Evolutionary conservation across 2,888 invertebrate genomes (phyloP).

Genomic region (Pecten maximus): DNA sequence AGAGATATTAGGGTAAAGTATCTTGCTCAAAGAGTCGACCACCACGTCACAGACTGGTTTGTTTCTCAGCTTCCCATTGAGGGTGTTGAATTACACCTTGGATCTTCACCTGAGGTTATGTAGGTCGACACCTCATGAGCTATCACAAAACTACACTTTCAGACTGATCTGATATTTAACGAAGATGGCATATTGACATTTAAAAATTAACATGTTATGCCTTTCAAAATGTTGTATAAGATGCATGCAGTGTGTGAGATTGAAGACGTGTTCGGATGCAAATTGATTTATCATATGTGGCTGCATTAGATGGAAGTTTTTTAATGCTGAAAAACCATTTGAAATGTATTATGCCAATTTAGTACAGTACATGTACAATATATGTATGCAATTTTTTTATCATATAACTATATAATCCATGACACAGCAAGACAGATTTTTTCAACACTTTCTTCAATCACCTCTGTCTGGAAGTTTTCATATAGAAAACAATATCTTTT

Average conservation of each 20-base stretch:
- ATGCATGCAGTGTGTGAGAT: neutral
- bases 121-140: too few relatives aligned
- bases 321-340: neutral
- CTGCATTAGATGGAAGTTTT: neutral
- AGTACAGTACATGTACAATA: neutral
- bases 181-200: too few relatives aligned
- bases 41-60: too few relatives aligned
- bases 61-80: too few relatives aligned
- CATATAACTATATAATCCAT: neutral
- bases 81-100: too few relatives aligned
- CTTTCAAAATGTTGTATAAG: neutral
- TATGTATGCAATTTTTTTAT: neutral
- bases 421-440: neutral
- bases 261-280: neutral
- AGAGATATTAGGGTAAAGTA: too few relatives aligned
- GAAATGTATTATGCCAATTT: neutral
- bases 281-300: slow-evolving; percentile 1
- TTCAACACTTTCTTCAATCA: neutral
- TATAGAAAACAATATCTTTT: too few relatives aligned
- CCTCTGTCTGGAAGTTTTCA: neutral
- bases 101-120: too few relatives aligned
- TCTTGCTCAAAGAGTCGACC: too few relatives aligned
- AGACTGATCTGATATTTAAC: too few relatives aligned
- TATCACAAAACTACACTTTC: too few relatives aligned
- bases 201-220: too few relatives aligned